Base-by-base conservation (phyloP, 2,113 vertebrate species). In the Gnathonemus longibarbis region DNA sequence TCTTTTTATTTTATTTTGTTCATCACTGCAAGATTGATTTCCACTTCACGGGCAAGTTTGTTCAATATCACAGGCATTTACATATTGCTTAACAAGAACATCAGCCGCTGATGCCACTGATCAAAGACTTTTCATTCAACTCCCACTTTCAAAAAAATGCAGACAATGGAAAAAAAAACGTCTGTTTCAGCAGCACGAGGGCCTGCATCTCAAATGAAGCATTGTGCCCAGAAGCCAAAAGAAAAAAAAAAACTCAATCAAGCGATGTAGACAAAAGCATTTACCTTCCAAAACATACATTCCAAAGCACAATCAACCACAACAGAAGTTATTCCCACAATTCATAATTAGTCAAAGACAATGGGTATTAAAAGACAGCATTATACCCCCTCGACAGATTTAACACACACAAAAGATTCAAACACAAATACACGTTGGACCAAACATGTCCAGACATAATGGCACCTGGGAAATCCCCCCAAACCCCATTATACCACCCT, bases 21-120 rank as follows among this genome's bases (percentile, higher is more conserved):
- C 90, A 90, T 88, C 90, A 53, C 66, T 56, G 90, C 90, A 83
- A 45, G 45, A 80, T 90, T 66, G 90, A 90, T 90, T 90, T 66
- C 85, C 77, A 86, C 90, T 86, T 88, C 85, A 80, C 49, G 53
- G 89, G 85, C 85, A 90, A 90, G 90, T 90, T 90, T 90, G 77
- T 90, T 90, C 90, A 90, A 77, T 58, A 90, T 90, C 86, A 56
- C 85, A 50, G 42, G 19, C 62, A 90, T 90, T 90, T 90, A 35
- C 90, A 90, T 90, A 88, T 80, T 90, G 90, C 90, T 90, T 90
- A 90, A 90, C 89, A 90, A 87, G 56, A 90, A 86, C 58, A 87
- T 70, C 58, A 87, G 35, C 66, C 49, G 89, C 85, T 87, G 56
- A 90, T 87, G 56, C 56, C 89, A 70, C 89, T 86, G 89, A 87